Base-by-base conservation (phyloP, 64 coral and sea anemone species). In the Anthopleura sola region DNA sequence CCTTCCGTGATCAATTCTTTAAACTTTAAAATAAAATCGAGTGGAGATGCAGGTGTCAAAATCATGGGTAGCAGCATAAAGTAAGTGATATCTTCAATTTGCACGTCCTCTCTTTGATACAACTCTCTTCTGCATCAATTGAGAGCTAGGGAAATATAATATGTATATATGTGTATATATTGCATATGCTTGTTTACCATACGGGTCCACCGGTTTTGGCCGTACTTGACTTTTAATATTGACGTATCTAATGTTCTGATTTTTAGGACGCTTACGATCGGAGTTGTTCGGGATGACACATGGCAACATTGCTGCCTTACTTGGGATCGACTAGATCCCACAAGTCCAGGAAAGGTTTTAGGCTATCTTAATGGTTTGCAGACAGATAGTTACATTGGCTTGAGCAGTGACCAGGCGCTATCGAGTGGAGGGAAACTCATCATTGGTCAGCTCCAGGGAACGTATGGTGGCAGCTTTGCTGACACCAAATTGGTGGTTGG, bases 261-360 rank as follows among this genome's bases (percentile, higher is more conserved):
- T 62, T 62, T 60, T 62, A 62, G 58, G 58, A 62, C 58, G 9
- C 58, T 62, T 62, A 24, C 0, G 2, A n/a, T 62, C 14, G 58
- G 58, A n/a, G 24, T 62, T 77, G 34, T 18, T 77, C 31, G 74
- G 17, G 33, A 77, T 37, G 21, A 77, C 32, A 33, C 33, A 17
- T 77, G 74, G 74, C 74, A 77, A 29, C 74, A 77, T 77, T 37
- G 12, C 74, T 34, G 32, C 37, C 12, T 77, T 21, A 77, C 74
- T 29, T 77, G 74, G 74, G 12, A 77, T 37, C 0, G 74, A 29
- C 12, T 18, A 34, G 37, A 77, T 39, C 1, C 18, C 8, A 34
- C 31, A 1, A 12, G 0, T 21, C 2, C 32, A 4, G 74, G 74
- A 14, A 77, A 16, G 20, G 31, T 77, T 24, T 29, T 34, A 18